Conservation (phyloP, 2,797 vertebrate genomes). For the Oryzias sinensis region DNA sequence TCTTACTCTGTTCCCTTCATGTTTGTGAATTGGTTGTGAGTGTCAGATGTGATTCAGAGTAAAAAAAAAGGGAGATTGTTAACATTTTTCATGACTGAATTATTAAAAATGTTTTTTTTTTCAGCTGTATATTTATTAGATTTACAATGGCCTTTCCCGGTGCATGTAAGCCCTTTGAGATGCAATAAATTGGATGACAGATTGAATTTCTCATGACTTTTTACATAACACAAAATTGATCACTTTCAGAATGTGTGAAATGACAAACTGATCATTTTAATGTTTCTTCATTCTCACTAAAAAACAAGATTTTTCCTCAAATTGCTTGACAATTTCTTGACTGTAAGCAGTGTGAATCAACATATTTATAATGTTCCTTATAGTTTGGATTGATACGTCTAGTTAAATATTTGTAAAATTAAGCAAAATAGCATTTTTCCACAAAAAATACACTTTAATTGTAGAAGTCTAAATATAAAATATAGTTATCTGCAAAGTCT, state of each 20-base stretch:
- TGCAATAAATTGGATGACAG: conserved; percentile 99
- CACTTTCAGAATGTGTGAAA: background rate
- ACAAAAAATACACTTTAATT: too few species aligned
- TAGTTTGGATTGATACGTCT: too few species aligned
- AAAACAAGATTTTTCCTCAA: background rate
- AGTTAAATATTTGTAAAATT: too few species aligned
- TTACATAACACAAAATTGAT: background rate
- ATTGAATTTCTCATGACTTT: conserved; percentile 71
- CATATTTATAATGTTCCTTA: too few species aligned
- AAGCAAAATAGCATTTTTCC: too few species aligned
- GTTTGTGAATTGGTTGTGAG: conserved; percentile 86
- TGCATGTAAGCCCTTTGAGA: conserved; percentile 98
- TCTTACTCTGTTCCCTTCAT: conserved; percentile 82
- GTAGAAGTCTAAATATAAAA: too few species aligned
- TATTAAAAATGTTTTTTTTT: conserved; percentile 88
- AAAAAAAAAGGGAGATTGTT: conserved; percentile 62
- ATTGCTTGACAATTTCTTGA: too few species aligned
- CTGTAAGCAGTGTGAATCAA: too few species aligned
- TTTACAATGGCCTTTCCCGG: conserved; percentile 80
- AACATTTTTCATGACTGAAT: conserved; percentile 81
- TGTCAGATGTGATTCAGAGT: conserved; percentile 80
- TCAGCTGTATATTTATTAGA: conserved; percentile 90
- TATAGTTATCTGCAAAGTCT: too few species aligned
- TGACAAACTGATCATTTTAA: background rate
- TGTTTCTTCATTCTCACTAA: background rate